Conservation (phyloP, 1,140 invertebrate genomes). For the Archivesica marissinica region DNA sequence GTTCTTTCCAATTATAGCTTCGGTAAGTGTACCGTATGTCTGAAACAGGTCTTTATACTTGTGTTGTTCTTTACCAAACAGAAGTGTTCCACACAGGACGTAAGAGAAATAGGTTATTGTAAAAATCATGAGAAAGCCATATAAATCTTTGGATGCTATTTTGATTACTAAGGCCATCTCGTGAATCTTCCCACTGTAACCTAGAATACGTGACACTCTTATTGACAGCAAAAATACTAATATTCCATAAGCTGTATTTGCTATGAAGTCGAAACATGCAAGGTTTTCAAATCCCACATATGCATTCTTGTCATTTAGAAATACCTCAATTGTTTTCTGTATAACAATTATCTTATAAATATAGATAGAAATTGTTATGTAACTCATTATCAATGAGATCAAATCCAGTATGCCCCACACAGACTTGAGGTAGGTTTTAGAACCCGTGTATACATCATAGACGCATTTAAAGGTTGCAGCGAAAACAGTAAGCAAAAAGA, state of each 20-base stretch:
- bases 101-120: conserved; percentile 76
- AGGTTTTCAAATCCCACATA: conserved; percentile 74
- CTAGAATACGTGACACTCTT: conserved; percentile 63
- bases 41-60: conserved; percentile 71
- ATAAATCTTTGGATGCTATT: conserved; percentile 65
- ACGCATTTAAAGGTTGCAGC: not conserved
- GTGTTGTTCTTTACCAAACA: conserved; percentile 68
- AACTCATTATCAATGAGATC: conserved; percentile 14
- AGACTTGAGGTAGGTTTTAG: conserved; percentile 20
- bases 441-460: conserved; percentile 3
- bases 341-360: conserved; percentile 38
- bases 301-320: conserved; percentile 43
- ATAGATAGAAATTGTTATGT: conserved; percentile 37
- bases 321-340: conserved; percentile 29
- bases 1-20: conserved; percentile 89
- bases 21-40: conserved; percentile 67
- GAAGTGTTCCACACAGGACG: conserved; percentile 67
- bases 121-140: conserved; percentile 75
- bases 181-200: conserved; percentile 70
- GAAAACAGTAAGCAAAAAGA: conserved; percentile 47
- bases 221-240: conserved; percentile 66
- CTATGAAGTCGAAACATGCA: conserved; percentile 64
- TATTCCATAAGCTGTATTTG: conserved; percentile 53
- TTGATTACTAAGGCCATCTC: conserved; percentile 64
- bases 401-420: conserved; percentile 60